phyloP scores from a whole-genome alignment of 2,113 vertebrate genomes.

The Charadrius vociferus region DNA sequence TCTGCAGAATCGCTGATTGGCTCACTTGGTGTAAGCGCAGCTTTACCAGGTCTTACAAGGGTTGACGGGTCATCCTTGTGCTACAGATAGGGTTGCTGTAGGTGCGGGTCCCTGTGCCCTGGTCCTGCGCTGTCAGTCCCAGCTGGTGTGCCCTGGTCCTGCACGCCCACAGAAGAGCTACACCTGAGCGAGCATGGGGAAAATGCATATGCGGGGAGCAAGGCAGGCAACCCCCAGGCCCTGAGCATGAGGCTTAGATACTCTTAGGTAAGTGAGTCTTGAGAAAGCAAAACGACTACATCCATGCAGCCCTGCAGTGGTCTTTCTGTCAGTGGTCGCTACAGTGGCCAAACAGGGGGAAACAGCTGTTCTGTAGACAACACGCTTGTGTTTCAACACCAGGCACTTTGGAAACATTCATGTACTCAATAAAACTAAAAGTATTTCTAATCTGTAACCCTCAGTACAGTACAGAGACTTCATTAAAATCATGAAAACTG shows the following conservation, averaged over 20 bases:
- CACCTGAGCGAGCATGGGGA: neutral
- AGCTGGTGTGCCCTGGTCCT: neutral
- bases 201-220: neutral
- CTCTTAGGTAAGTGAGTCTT: neutral
- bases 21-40: neutral
- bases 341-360: neutral
- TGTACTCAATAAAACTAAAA: neutral
- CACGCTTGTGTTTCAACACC: neutral
- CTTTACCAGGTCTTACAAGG: neutral
- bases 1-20: neutral
- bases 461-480: neutral
- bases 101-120: fast-evolving
- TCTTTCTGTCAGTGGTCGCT: neutral
- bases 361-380: neutral
- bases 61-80: neutral
- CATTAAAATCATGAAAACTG: neutral
- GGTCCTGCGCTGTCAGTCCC: neutral
- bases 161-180: neutral
- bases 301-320: neutral
- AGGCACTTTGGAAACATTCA: neutral
- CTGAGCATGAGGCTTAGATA: fast-evolving
- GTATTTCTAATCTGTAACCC: neutral
- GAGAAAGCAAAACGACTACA: neutral
- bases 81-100: neutral
- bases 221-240: neutral